Conservation (phyloP, 2,113 vertebrate species). For the Microcebus ravelobensis region DNA sequence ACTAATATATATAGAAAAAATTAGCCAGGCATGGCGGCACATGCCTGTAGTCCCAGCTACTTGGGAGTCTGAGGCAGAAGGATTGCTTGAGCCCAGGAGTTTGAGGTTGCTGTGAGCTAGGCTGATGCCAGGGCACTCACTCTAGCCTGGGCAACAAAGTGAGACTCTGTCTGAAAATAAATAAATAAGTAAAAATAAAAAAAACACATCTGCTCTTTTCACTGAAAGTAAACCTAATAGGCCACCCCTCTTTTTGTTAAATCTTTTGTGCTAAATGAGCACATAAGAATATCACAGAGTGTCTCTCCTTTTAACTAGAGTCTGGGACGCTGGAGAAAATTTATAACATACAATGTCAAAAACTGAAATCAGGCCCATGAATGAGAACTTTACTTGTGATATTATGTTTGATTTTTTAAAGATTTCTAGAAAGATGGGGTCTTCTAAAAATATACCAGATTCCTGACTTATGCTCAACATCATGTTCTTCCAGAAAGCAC, state of each 20-base stretch:
- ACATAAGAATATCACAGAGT: background rate
- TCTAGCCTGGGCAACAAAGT: too few relatives aligned
- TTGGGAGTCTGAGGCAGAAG: too few relatives aligned
- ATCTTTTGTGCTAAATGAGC: constrained; percentile 26
- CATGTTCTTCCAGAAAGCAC: background rate
- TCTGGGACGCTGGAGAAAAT: background rate
- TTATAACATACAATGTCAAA: background rate
- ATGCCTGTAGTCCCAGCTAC: too few relatives aligned
- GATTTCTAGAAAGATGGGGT: background rate
- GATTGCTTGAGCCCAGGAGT: too few relatives aligned
- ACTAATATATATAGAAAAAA: too few relatives aligned
- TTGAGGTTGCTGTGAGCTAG: too few relatives aligned
- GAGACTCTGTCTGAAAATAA: too few relatives aligned
- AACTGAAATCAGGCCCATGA: background rate
- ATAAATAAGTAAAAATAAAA: too few relatives aligned
- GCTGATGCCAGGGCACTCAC: too few relatives aligned
- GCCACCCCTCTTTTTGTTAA: background rate
- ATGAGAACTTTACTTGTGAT: background rate
- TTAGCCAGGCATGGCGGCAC: too few relatives aligned
- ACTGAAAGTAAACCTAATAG: background rate
- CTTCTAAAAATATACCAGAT: background rate
- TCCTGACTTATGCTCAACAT: background rate
- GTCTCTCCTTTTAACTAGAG: background rate
- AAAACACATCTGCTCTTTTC: background rate
- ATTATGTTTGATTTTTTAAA: background rate